Evolutionary conservation across 35 echinoderm and acorn worm genomes (phyloP).

Genomic region (Stichopus chloronotus): DNA sequence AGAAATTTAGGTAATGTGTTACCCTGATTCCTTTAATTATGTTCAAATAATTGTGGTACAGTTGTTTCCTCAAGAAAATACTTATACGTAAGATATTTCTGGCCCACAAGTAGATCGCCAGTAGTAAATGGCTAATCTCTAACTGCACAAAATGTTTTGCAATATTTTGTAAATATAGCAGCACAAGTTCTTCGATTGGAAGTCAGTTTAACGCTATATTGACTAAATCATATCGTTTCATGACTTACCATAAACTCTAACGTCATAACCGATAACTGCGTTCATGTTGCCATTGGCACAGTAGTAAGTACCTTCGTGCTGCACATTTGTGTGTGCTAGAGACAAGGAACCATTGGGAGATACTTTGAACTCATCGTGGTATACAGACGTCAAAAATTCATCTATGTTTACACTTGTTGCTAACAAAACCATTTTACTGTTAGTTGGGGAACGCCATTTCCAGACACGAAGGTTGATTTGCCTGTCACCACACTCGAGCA

Average conservation of each 20-base stretch:
- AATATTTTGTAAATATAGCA: too few species aligned
- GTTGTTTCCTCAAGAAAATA: neutral
- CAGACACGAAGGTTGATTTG: neutral
- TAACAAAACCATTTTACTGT: neutral
- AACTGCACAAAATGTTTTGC: neutral
- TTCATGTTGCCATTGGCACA: neutral
- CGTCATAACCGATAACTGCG: neutral
- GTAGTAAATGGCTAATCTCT: neutral
- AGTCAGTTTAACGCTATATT: too few species aligned
- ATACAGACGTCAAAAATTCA: neutral
- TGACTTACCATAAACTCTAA: constrained; percentile 4
- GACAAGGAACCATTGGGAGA: neutral
- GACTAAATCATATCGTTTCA: too few species aligned
- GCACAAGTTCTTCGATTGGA: too few species aligned
- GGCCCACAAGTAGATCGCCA: neutral
- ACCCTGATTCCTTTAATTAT: neutral
- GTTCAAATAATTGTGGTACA: neutral
- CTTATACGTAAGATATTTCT: neutral
- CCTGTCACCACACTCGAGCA: neutral
- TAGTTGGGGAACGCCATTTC: neutral
- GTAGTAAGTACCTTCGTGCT: constrained; percentile 22
- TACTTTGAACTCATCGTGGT: neutral
- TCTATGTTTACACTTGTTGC: neutral
- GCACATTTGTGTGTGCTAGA: neutral
- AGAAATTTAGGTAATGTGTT: neutral